Percentiles rank a stretch among this genome's conserved stretches.
phyloP scores from a whole-genome alignment of 2,113 vertebrate genomes.

The Prunella himalayana region DNA sequence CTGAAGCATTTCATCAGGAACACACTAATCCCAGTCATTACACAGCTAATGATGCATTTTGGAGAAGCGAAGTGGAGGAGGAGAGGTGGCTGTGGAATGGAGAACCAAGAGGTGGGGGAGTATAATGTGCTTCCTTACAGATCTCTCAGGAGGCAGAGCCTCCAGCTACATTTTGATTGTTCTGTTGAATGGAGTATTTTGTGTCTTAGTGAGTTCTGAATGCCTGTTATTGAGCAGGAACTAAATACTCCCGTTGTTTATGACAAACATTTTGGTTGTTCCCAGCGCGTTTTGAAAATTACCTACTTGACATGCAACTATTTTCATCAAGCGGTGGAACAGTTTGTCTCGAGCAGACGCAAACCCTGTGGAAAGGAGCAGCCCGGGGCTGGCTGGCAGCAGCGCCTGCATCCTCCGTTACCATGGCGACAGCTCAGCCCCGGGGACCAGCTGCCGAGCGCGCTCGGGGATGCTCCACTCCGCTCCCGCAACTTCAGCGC shows the following conservation, averaged over 20 bases:
- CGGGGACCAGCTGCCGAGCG: conserved; percentile 69
- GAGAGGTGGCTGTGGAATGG: conserved; percentile 51
- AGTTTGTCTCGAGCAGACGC: conserved; percentile 50
- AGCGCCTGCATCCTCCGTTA: conserved; percentile 75
- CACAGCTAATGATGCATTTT: conserved; percentile 48
- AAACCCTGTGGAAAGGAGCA: conserved; percentile 44
- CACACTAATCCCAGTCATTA: conserved; percentile 53
- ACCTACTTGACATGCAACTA: conserved; percentile 55
- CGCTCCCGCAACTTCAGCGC: conserved; percentile 32
- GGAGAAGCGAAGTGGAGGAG: conserved; percentile 12
- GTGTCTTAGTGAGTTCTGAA: not conserved
- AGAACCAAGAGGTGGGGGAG: conserved; percentile 32
- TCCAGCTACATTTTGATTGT: conserved; percentile 21
- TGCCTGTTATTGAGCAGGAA: not conserved
- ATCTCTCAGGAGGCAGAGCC: conserved; percentile 7
- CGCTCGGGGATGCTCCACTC: conserved; percentile 61
- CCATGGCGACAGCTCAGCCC: conserved; percentile 84
- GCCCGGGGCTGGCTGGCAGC: conserved; percentile 62
- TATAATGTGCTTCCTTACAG: conserved; percentile 28
- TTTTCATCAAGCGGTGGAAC: conserved; percentile 27
- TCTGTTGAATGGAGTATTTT: not conserved
- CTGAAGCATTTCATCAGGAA: conserved; percentile 28
- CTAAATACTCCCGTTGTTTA: conserved; percentile 27
- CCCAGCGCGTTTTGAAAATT: not conserved
- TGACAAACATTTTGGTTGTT: not conserved